Evolutionary conservation across 2,797 vertebrate genomes (phyloP), one percentile per base, ranked within the genome.

Genomic region (Enteromius paludinosus): DNA sequence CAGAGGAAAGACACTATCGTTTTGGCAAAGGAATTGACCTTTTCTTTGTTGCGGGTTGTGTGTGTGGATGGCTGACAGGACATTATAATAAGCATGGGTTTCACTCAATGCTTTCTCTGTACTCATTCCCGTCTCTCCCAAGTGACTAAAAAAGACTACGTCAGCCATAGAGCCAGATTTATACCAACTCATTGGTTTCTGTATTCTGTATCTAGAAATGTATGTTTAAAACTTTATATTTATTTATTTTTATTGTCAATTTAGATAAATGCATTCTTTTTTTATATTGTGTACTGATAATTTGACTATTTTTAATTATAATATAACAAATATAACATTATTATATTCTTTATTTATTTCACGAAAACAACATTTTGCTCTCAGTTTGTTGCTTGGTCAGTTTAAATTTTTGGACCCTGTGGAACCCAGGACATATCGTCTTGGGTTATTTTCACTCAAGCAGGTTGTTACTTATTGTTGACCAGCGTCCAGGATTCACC

Each of bases 11-110:
- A 47, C 64, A 18, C n/a, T 8, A 81, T 81, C 23, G 25, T 78
- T 82, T 72, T 78, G 76, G 56, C 66, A 79, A 61, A 75, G 18
- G 62, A 41, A 73, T 35, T 84, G 70, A 66, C 70, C 71, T 79
- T 79, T 84, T 79, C 65, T 65, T n/a, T 84, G 28, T 84, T 15
- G 20, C 1, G 4, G 79, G 20, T 35, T 23, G 30, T 30, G 56
- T 75, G 28, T 54, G 52, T 83, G 20, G 61, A 11, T 54, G 56
- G 66, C 52, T 84, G 82, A 72, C 52, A 28, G 18, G 35, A n/a
- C 25, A 11, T 49, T 68, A 61, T 52, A 69, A 68, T 66, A 66
- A 56, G n/a, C 62, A 76, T 59, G 62, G 35, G 0, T 74, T 75
- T 61, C 38, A 77, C 30, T 47, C 14, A 70, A 62, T 59, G 2